A percentile compares a stretch with the other conserved stretches of the same genome.
Conservation (phyloP, 2,888 invertebrate species). For the Sphinx pinastri region DNA sequence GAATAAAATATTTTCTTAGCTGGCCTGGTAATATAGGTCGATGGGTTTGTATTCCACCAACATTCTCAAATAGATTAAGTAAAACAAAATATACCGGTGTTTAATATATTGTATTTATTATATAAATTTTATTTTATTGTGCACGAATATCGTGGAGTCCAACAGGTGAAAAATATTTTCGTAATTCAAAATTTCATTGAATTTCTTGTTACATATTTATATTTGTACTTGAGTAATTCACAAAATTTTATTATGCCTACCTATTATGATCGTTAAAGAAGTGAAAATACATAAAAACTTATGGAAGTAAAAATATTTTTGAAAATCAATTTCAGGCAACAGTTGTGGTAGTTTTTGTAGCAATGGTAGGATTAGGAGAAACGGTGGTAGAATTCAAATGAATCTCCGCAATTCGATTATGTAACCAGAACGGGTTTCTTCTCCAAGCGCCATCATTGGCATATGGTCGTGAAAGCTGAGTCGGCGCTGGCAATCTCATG, state of each 20-base stretch:
- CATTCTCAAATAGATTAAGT: not conserved
- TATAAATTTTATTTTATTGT: not conserved
- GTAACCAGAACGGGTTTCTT: slow-evolving; percentile 39
- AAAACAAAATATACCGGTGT: not conserved
- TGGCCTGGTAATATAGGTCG: too few relatives aligned
- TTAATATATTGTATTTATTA: slow-evolving; percentile 2
- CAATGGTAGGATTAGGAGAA: slow-evolving; percentile 20
- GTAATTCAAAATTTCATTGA: too few relatives aligned
- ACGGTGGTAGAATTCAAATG: slow-evolving; percentile 27
- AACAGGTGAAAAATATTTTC: not conserved
- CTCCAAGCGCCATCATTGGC: slow-evolving; percentile 45
- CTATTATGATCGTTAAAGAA: too few relatives aligned
- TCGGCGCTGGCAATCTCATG: slow-evolving; percentile 44
- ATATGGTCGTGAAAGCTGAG: slow-evolving; percentile 35
- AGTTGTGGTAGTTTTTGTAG: slow-evolving; percentile 20
- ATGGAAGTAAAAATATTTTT: not conserved
- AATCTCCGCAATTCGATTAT: slow-evolving; percentile 35
- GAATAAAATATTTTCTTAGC: too few relatives aligned
- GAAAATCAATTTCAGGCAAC: not conserved
- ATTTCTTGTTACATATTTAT: slow-evolving; percentile 1
- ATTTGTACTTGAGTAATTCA: not conserved
- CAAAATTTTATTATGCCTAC: not conserved
- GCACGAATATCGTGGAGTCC: not conserved
- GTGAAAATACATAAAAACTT: not conserved
- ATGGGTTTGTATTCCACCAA: too few relatives aligned